These are phyloP conservation scores for Phycodurus eques DNA, from an alignment of 2,113 vertebrate genomes.

Conservation along the genomic window DNA sequence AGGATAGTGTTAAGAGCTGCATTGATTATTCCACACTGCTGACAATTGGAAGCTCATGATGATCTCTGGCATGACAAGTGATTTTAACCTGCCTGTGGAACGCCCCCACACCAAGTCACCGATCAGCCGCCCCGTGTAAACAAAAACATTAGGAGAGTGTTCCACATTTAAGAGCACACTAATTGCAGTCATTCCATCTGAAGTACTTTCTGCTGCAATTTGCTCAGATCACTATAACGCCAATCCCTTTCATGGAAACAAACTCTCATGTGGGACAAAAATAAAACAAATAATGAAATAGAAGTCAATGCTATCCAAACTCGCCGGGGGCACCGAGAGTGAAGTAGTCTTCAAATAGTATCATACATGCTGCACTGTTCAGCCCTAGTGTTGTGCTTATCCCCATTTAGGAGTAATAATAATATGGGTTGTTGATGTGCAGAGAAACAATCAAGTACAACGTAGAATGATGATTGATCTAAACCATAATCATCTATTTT, in stretches of 20 bases:
- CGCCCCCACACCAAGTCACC: constrained; percentile 71
- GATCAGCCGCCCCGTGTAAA: constrained; percentile 74
- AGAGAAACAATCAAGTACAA: constrained; percentile 43
- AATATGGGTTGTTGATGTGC: constrained; percentile 50
- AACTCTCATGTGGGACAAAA: constrained; percentile 75
- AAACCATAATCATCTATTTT: neutral
- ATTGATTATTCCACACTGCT: constrained; percentile 72
- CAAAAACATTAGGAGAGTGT: constrained; percentile 76
- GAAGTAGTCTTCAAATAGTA: constrained; percentile 75
- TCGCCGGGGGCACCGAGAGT: constrained; percentile 65
- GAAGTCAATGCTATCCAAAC: constrained; percentile 58
- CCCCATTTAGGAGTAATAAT: constrained; percentile 57
- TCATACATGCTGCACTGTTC: constrained; percentile 61
- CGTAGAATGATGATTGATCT: constrained; percentile 25
- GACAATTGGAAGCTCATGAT: constrained; percentile 80
- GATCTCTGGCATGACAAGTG: constrained; percentile 78
- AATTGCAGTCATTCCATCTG: constrained; percentile 79
- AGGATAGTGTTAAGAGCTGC: constrained; percentile 52
- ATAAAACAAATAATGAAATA: constrained; percentile 71
- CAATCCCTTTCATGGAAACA: constrained; percentile 76
- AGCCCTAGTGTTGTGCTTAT: constrained; percentile 46
- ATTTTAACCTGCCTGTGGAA: constrained; percentile 78
- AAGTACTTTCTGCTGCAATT: constrained; percentile 79
- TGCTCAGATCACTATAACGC: constrained; percentile 77
- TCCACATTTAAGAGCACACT: constrained; percentile 76